phyloP scores from a whole-genome alignment of 2,113 vertebrate species.

The Eolophus roseicapilla region DNA sequence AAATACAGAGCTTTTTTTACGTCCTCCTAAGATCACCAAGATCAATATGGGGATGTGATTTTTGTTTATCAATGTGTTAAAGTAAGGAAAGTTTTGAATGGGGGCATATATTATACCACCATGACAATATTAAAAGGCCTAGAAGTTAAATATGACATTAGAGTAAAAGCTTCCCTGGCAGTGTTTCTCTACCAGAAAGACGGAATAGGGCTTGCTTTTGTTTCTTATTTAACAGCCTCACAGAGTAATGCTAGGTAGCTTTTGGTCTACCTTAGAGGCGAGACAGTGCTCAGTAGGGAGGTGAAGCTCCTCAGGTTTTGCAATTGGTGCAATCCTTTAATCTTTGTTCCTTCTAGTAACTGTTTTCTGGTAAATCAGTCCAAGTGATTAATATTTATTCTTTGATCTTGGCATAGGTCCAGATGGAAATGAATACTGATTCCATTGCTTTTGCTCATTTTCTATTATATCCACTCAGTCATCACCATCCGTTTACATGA shows the following conservation, averaged over 20 bases:
- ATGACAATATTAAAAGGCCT: neutral
- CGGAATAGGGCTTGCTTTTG: neutral
- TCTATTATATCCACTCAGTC: neutral
- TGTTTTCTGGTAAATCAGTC: neutral
- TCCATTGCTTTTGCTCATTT: neutral
- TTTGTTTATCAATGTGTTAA: neutral
- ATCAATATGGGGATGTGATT: neutral
- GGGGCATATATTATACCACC: accelerated
- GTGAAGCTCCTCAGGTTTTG: neutral
- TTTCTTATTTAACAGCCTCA: neutral
- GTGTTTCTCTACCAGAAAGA: neutral
- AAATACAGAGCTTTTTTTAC: neutral
- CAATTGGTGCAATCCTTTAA: neutral
- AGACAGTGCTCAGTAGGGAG: neutral
- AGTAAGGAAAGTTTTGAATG: neutral
- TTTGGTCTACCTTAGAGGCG: neutral
- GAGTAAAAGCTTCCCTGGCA: neutral
- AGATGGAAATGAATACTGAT: neutral
- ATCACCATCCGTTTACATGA: neutral
- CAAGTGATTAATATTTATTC: neutral
- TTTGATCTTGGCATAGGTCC: neutral
- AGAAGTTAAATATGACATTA: neutral
- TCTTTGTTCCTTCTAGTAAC: neutral
- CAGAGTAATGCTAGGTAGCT: neutral
- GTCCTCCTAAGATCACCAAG: neutral